Percentiles rank a stretch among this genome's conserved stretches.
phyloP scores from a whole-genome alignment of 1,140 invertebrate species.

The Scaptomyza hsui region DNA sequence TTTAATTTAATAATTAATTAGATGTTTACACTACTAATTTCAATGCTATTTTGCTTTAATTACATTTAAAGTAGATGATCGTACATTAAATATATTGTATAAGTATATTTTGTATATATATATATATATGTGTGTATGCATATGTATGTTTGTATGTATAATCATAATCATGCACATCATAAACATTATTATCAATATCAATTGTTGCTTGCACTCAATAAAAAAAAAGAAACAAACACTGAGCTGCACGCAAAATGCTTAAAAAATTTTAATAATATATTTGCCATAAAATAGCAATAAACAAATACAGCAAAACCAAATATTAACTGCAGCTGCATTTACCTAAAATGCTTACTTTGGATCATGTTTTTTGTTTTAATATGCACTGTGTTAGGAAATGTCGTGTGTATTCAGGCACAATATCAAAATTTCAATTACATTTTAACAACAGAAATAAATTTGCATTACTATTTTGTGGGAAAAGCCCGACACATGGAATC shows the following conservation, averaged over 20 bases:
- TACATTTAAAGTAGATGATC: constrained; percentile 77
- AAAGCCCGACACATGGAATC: constrained; percentile 60
- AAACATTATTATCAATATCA: constrained; percentile 75
- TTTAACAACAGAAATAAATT: constrained; percentile 10
- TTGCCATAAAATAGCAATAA: constrained; percentile 10
- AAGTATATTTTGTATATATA: constrained; percentile 45
- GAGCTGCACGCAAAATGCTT: constrained; percentile 32
- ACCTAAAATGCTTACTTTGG: constrained; percentile 11
- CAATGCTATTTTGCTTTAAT: constrained; percentile 69
- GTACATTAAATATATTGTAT: constrained; percentile 58
- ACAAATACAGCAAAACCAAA: constrained; percentile 13
- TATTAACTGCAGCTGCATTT: constrained; percentile 7
- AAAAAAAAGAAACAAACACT: constrained; percentile 35
- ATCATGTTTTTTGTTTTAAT: constrained; percentile 12
- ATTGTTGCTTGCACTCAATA: constrained; percentile 54
- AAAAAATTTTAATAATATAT: too few relatives aligned
- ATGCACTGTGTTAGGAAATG: constrained; percentile 49
- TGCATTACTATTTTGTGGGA: constrained; percentile 22
- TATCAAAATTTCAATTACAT: constrained; percentile 38
- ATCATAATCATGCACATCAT: constrained; percentile 45
- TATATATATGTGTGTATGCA: constrained; percentile 18
- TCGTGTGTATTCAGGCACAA: constrained; percentile 49
- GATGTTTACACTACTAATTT: constrained; percentile 78
- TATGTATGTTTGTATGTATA: constrained; percentile 26
- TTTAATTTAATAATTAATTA: constrained; percentile 74